A percentile compares a stretch with the other conserved stretches of the same genome.
phyloP scores from a whole-genome alignment of 2,797 vertebrate genomes.

The Enoplosus armatus region DNA sequence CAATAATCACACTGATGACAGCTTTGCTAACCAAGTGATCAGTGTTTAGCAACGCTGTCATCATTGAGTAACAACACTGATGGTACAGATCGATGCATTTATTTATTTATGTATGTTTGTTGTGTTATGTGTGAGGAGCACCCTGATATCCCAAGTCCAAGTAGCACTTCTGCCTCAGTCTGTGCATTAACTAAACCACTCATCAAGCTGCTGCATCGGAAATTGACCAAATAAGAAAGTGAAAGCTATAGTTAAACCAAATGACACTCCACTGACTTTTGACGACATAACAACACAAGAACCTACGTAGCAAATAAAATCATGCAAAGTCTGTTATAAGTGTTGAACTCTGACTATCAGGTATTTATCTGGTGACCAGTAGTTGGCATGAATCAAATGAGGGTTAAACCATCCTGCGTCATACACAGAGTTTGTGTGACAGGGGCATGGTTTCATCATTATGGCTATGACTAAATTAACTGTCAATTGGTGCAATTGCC shows the following conservation, averaged over 20 bases:
- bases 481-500: constrained; percentile 47
- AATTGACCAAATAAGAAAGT: not conserved
- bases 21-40: constrained; percentile 20
- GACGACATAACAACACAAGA: not conserved
- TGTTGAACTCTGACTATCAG: not conserved
- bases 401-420: constrained; percentile 17
- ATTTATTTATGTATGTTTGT: not conserved
- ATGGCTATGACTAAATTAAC: constrained; percentile 47
- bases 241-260: not conserved
- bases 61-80: constrained; percentile 15
- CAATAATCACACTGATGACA: constrained; percentile 37
- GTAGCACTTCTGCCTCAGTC: not conserved
- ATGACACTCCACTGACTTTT: not conserved
- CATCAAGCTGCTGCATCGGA: not conserved
- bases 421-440: constrained; percentile 24
- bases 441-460: constrained; percentile 40
- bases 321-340: not conserved
- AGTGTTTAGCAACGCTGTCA: constrained; percentile 18
- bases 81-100: not conserved
- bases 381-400: constrained; percentile 11
- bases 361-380: constrained; percentile 29
- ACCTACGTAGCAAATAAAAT: constrained; percentile 1
- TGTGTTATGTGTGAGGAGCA: not conserved
- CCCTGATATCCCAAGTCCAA: not conserved
- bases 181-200: not conserved